Percentiles rank a stretch among this genome's conserved stretches.
phyloP scores from a whole-genome alignment of 2,113 vertebrate species.

The Zosterops lateralis region DNA sequence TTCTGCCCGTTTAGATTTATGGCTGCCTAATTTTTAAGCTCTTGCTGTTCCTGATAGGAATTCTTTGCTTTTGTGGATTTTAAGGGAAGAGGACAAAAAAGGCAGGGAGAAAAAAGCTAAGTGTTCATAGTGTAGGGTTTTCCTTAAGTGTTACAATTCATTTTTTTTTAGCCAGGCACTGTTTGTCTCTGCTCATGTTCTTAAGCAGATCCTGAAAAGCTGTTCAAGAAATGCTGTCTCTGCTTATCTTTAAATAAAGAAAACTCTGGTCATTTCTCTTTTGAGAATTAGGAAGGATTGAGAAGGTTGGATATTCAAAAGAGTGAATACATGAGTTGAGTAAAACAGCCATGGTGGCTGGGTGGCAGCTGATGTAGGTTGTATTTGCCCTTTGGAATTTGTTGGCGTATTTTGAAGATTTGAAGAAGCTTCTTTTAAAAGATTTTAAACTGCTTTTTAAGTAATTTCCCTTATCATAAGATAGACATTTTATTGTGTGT shows the following conservation, averaged over 20 bases:
- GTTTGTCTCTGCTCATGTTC: background rate
- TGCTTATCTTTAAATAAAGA: background rate
- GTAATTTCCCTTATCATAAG: background rate
- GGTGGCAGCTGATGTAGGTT: background rate
- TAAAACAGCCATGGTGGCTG: background rate
- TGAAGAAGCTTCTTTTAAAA: background rate
- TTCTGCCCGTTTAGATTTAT: background rate
- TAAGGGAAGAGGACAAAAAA: background rate
- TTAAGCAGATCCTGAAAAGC: background rate
- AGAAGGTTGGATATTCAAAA: background rate
- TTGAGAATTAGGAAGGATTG: background rate
- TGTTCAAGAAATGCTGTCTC: background rate
- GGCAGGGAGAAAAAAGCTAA: accelerated
- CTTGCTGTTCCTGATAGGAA: background rate
- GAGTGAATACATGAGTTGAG: background rate
- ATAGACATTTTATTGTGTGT: background rate
- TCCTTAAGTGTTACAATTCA: background rate
- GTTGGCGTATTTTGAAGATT: background rate
- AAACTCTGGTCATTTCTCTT: background rate
- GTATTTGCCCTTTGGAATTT: background rate
- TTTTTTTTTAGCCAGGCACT: background rate
- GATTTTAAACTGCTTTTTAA: background rate
- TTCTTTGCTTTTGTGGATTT: background rate
- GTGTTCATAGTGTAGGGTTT: background rate
- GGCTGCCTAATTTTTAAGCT: background rate